Conservation (phyloP, 2,113 vertebrate species). For the Neomonachus schauinslandi region DNA sequence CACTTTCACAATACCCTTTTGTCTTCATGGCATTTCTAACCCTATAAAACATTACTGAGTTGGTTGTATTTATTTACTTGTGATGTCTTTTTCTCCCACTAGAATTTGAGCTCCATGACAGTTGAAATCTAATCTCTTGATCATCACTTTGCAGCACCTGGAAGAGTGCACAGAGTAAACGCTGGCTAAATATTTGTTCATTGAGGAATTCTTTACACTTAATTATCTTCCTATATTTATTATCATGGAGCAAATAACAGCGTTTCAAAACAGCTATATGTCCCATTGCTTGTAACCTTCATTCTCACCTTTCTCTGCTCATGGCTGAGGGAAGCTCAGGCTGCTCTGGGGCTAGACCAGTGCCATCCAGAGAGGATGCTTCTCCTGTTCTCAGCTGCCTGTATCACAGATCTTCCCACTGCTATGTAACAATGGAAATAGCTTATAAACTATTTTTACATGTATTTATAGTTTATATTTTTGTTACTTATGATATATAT, state of each 20-base stretch:
- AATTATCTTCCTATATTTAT: conserved; percentile 50
- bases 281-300: not conserved
- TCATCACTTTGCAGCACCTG: not conserved
- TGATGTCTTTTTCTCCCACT: not conserved
- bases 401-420: not conserved
- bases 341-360: not conserved
- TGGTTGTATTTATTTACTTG: not conserved
- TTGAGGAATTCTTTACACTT: conserved; percentile 6
- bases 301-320: not conserved
- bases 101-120: not conserved
- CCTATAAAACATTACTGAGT: not conserved
- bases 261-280: not conserved
- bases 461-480: not conserved
- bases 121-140: conserved; percentile 3
- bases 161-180: not conserved
- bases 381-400: not conserved
- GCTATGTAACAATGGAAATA: not conserved
- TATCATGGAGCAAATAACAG: not conserved
- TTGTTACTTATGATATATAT: not conserved
- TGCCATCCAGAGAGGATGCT: fast-evolving
- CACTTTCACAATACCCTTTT: not conserved
- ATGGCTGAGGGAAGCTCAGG: not conserved
- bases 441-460: not conserved
- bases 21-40: not conserved
- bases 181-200: conserved; percentile 49